phyloP scores from a whole-genome alignment of 2,888 invertebrate species.

The Tenthredo livida region DNA sequence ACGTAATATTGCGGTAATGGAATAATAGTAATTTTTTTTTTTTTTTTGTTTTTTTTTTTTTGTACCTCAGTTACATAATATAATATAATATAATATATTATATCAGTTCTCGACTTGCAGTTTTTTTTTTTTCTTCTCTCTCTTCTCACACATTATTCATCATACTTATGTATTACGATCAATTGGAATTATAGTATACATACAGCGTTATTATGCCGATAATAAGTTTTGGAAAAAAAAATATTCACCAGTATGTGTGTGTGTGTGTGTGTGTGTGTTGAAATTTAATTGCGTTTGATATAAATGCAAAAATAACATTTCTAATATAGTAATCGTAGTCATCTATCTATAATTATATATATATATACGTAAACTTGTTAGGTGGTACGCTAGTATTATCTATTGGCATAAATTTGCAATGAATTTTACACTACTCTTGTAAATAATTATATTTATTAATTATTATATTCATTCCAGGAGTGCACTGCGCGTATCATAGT shows the following conservation, averaged over 20 bases:
- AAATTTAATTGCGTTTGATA: neutral
- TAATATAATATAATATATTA: too few relatives aligned
- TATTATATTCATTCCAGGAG: too few relatives aligned
- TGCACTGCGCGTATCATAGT: too few relatives aligned
- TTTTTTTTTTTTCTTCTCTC: neutral
- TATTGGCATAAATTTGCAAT: too few relatives aligned
- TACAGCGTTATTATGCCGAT: neutral
- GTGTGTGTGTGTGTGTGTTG: too few relatives aligned
- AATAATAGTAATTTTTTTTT: too few relatives aligned
- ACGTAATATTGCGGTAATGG: too few relatives aligned
- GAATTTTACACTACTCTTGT: too few relatives aligned
- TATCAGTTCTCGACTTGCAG: neutral
- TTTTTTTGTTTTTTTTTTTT: neutral
- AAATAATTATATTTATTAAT: too few relatives aligned
- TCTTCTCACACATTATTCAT: neutral
- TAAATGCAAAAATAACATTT: neutral
- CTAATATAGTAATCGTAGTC: neutral
- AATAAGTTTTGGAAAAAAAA: neutral
- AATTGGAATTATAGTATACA: neutral
- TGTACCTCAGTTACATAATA: constrained; percentile 3
- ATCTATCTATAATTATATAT: neutral
- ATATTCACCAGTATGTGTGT: too few relatives aligned
- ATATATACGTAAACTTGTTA: neutral
- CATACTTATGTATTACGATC: neutral
- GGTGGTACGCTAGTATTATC: too few relatives aligned